phyloP scores from a whole-genome alignment of 1,140 invertebrate species.

The Vanessa tameamea region DNA sequence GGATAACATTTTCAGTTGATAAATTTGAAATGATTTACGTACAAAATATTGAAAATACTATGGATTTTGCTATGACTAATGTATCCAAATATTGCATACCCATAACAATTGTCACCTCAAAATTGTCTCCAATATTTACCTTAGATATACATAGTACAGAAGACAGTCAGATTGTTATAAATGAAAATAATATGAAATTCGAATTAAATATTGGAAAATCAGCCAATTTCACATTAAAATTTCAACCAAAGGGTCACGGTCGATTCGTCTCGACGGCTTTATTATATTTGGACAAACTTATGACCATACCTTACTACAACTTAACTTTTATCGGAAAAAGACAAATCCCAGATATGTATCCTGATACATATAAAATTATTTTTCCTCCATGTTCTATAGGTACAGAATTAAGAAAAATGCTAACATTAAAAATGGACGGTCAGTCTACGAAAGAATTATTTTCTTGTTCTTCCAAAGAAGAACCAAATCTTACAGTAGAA shows the following conservation, averaged over 20 bases:
- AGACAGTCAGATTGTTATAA: slow-evolving; percentile 50
- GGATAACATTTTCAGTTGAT: slow-evolving; percentile 65
- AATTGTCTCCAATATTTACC: slow-evolving; percentile 59
- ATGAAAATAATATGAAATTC: slow-evolving; percentile 66
- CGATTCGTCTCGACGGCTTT: slow-evolving; percentile 61
- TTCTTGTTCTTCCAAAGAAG: slow-evolving; percentile 57
- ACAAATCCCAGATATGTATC: slow-evolving; percentile 51
- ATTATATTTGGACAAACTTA: slow-evolving; percentile 66
- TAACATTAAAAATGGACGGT: slow-evolving; percentile 56
- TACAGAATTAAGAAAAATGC: slow-evolving; percentile 38
- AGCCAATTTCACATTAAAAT: slow-evolving; percentile 54
- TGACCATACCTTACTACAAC: slow-evolving; percentile 65
- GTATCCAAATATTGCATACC: slow-evolving; percentile 65
- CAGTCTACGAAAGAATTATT: slow-evolving; percentile 52
- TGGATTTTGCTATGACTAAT: slow-evolving; percentile 68
- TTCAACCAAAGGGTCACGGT: slow-evolving; percentile 66
- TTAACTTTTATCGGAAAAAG: slow-evolving; percentile 66
- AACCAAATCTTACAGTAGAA: slow-evolving; percentile 49
- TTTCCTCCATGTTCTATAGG: slow-evolving; percentile 61
- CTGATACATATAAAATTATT: slow-evolving; percentile 58
- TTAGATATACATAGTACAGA: slow-evolving; percentile 49
- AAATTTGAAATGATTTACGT: slow-evolving; percentile 65
- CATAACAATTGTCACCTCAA: slow-evolving; percentile 62
- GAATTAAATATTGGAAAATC: slow-evolving; percentile 50
- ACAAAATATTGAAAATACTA: slow-evolving; percentile 45